Percentiles rank a stretch among this genome's conserved stretches.
These are phyloP conservation scores for Jacana jacana DNA, from an alignment of 2,113 vertebrate species.

Conservation along the genomic window DNA sequence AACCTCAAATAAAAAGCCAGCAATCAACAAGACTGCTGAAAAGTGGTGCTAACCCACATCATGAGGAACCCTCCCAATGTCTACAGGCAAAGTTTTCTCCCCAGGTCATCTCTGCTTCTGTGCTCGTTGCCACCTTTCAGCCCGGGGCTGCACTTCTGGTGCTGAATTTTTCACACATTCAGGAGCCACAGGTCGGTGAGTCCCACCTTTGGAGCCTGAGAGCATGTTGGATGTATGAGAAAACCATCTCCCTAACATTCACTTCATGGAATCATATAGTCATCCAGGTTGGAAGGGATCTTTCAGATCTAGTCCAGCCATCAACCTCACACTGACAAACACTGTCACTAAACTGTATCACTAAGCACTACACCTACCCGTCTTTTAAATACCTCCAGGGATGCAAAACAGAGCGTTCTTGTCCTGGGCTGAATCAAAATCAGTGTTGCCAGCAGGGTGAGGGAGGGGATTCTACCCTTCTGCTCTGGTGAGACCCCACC, in stretches of 20 bases:
- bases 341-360: no score
- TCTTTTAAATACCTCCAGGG: no score
- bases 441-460: no score
- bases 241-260: neutral
- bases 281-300: no score
- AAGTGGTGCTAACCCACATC: neutral
- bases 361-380: no score
- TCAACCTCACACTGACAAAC: no score
- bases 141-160: neutral
- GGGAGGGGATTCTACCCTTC: no score
- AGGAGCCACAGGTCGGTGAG: neutral
- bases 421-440: no score
- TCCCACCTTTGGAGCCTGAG: neutral
- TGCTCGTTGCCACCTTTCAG: neutral
- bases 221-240: neutral
- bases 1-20: neutral
- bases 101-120: fast-evolving
- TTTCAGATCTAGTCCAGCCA: no score
- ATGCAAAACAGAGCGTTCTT: neutral
- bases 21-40: neutral
- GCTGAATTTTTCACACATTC: neutral
- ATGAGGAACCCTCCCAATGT: fast-evolving
- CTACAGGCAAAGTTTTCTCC: neutral
- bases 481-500: no score
- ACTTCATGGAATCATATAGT: neutral